phyloP scores from a whole-genome alignment of 1,140 invertebrate genomes.

The Spodoptera litura region DNA sequence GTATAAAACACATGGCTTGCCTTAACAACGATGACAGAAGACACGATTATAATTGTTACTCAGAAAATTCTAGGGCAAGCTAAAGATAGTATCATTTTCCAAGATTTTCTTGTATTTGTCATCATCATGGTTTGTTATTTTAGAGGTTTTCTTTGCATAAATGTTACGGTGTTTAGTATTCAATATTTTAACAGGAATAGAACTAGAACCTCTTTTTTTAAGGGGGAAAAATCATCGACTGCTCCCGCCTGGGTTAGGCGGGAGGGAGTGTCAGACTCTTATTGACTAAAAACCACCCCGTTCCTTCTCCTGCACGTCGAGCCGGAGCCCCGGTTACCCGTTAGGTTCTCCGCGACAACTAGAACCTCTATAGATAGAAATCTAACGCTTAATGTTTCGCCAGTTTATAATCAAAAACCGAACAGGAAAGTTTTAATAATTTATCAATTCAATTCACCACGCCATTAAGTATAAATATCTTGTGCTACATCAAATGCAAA shows the following conservation, averaged over 20 bases:
- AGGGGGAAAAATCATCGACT: too few relatives aligned
- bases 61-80: neutral
- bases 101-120: conserved; percentile 6
- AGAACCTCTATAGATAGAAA: too few relatives aligned
- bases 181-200: too few relatives aligned
- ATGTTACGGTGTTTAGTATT: neutral
- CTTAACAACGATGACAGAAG: conserved; percentile 21
- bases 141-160: neutral
- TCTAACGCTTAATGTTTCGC: too few relatives aligned
- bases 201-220: too few relatives aligned
- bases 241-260: too few relatives aligned
- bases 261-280: too few relatives aligned
- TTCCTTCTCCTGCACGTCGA: too few relatives aligned
- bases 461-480: neutral
- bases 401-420: too few relatives aligned
- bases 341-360: too few relatives aligned
- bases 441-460: neutral
- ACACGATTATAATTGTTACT: conserved; percentile 22
- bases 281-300: too few relatives aligned
- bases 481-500: neutral
- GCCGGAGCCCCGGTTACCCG: too few relatives aligned
- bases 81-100: conserved; percentile 19
- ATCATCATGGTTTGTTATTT: neutral
- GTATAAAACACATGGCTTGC: conserved; percentile 13
- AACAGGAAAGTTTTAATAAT: conserved; percentile 2